phyloP scores from a whole-genome alignment of 2,797 vertebrate genomes.

The Propithecus perrieri region DNA sequence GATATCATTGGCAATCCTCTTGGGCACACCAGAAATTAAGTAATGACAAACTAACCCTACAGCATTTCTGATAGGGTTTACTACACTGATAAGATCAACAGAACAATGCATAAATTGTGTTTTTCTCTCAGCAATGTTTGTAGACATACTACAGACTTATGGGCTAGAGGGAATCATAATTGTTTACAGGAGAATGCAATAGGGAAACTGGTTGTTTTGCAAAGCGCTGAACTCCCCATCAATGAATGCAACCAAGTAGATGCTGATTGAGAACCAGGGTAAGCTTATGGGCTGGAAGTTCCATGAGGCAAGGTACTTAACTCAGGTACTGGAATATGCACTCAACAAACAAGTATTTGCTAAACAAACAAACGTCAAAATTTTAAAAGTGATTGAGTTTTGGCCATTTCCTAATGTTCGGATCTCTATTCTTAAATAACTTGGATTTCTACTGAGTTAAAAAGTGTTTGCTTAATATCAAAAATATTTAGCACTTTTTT shows the following conservation, averaged over 20 bases:
- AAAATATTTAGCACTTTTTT: background rate
- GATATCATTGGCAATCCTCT: background rate
- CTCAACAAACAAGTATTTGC: background rate
- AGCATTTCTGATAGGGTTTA: background rate
- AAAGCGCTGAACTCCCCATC: background rate
- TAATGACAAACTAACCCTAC: background rate
- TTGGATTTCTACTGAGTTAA: background rate
- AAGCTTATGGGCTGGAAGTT: background rate
- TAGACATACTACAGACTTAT: background rate
- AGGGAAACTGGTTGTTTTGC: background rate
- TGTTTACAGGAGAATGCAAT: background rate
- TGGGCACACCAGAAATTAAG: background rate
- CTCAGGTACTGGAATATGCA: background rate
- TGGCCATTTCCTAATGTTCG: background rate
- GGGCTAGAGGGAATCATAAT: background rate
- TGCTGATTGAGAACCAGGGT: background rate
- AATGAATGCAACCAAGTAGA: background rate
- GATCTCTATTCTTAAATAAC: background rate
- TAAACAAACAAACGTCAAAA: constrained; percentile 41
- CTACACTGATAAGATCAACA: background rate
- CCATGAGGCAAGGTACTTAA: background rate
- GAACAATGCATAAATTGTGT: background rate
- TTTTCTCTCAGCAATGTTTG: background rate
- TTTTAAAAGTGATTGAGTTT: background rate
- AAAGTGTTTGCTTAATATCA: constrained; percentile 23